Base-by-base conservation (phyloP, 2,797 vertebrate genomes). In the Enteromius radiatus region DNA sequence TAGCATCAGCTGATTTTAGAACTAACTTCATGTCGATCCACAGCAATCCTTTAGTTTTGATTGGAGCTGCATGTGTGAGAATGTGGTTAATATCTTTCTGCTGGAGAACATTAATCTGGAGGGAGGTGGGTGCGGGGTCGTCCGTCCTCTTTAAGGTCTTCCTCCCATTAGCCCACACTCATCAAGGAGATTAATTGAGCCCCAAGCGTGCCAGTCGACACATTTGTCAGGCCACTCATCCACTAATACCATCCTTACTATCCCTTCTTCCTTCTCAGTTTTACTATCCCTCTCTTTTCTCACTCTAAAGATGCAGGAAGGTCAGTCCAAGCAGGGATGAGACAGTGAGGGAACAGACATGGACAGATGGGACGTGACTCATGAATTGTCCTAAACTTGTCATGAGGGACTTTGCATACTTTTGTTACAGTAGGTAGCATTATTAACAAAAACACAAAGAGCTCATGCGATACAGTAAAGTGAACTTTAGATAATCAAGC, bases 181-280 rank as follows among this genome's bases (percentile, higher is more conserved):
- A 88, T 92, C 89, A 88, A 82, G 81, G 88, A 93, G 92, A 92
- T 92, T 91, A 91, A 93, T 93, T 61, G 92, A 89, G 80, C 89
- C 90, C 84, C 80, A 67, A 83, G 80, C 63, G 84, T 88, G 88
- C 89, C 90, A 85, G 78, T 83, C 83, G 88, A 87, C 86, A 88
- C 92, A 91, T 93, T 91, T 91, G 88, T 92, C 92, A 91, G 89
- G 84, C 70, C 88, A 87, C 88, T 90, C 86, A 76, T 90, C 85
- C 71, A 69, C 89, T 92, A 90, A 91, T 88, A 90, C 64, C 89
- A 71, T 71, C 81, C 82, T 1, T 88, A 86, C 86, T 1, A 83
- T 84, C 56, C 17, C 73, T 78, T 68, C 59, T 82, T 83, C 81
- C 78, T 82, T 81, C 82, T 79, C 83, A 85, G 83, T 69, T 84